These are phyloP conservation scores for Pavo muticus DNA, from an alignment of 2,113 vertebrate species.

Conservation along the genomic window DNA sequence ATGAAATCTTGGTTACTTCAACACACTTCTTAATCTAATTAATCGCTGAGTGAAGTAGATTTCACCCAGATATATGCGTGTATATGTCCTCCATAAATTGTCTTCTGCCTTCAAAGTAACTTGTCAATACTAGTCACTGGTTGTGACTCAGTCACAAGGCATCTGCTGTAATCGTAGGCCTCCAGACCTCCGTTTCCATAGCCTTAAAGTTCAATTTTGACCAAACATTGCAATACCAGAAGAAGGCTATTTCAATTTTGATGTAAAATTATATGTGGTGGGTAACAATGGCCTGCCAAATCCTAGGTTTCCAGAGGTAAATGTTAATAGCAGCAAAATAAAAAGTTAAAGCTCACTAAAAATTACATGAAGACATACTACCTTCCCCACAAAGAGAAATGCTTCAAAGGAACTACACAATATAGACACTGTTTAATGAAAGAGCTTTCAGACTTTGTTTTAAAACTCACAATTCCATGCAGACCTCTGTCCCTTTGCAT, in stretches of 20 bases:
- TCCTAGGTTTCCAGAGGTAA: background rate
- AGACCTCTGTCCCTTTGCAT: background rate
- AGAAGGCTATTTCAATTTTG: background rate
- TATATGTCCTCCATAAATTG: background rate
- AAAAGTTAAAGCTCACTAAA: background rate
- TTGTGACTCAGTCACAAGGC: background rate
- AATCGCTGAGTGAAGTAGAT: conserved; percentile 21
- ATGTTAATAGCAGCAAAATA: background rate
- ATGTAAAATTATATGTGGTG: background rate
- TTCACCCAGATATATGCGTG: background rate
- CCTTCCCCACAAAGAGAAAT: background rate
- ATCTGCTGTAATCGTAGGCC: background rate
- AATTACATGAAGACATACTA: background rate
- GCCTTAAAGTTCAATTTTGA: background rate
- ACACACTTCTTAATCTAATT: conserved; percentile 14
- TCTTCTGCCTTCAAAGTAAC: background rate
- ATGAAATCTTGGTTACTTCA: background rate
- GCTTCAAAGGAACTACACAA: background rate
- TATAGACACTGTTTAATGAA: background rate
- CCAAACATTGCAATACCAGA: background rate
- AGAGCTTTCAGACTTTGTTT: background rate
- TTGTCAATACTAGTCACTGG: background rate
- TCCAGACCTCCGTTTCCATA: background rate
- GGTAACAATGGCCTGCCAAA: background rate
- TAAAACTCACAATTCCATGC: background rate